Conservation (phyloP, 2,113 vertebrate genomes). For the Nycticryphes semicollaris region DNA sequence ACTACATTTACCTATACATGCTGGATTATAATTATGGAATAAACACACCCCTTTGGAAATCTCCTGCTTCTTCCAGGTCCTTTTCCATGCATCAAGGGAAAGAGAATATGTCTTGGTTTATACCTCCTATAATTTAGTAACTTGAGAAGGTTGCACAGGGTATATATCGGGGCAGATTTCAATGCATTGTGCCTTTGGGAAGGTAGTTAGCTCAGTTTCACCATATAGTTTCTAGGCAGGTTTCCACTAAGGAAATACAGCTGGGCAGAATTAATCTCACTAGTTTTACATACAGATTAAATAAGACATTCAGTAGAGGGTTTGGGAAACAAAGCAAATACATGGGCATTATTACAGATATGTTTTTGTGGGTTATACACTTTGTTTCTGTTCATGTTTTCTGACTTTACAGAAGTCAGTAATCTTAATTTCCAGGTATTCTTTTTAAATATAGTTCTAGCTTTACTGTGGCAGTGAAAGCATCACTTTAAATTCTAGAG, state of each 20-base stretch:
- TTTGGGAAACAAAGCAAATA: not conserved
- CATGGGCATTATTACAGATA: not conserved
- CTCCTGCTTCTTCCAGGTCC: not conserved
- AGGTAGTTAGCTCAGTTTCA: not conserved
- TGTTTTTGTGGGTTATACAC: not conserved
- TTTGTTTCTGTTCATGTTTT: not conserved
- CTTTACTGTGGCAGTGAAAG: not conserved
- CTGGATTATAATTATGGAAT: not conserved
- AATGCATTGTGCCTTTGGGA: not conserved
- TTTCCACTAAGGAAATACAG: not conserved
- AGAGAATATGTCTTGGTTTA: not conserved
- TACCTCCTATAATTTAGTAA: not conserved
- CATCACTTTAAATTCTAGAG: not conserved
- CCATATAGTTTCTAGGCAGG: not conserved
- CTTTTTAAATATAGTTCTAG: not conserved
- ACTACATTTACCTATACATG: accelerated
- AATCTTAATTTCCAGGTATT: not conserved
- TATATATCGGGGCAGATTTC: not conserved
- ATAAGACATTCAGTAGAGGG: not conserved
- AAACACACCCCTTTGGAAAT: accelerated
- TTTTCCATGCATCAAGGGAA: not conserved
- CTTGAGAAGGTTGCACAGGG: not conserved
- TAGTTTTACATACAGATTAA: not conserved
- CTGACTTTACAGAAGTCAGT: not conserved
- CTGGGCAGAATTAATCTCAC: not conserved